These are phyloP conservation scores for Teinopalpus imperialis DNA, from an alignment of 2,888 invertebrate species.

Conservation along the genomic window DNA sequence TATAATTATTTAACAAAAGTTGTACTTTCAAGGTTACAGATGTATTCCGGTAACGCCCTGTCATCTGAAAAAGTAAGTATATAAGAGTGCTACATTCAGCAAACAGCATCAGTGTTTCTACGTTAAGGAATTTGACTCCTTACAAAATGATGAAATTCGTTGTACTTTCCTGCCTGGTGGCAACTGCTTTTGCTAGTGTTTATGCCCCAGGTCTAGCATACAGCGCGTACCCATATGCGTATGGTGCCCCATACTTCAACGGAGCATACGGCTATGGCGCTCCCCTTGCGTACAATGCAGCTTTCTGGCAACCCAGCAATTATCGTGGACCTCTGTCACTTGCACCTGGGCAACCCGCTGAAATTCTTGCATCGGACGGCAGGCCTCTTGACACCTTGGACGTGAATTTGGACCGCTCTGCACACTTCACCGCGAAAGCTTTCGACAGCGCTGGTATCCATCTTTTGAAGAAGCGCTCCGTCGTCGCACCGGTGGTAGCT, in stretches of 20 bases:
- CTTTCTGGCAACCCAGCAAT: conserved; percentile 46
- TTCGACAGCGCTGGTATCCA: conserved; percentile 51
- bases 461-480: conserved; percentile 51
- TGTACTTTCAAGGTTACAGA: conserved; percentile 56
- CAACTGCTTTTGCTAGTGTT: conserved; percentile 72
- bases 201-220: conserved; percentile 56
- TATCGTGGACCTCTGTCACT: conserved; percentile 68
- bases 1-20: conserved; percentile 54
- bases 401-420: conserved; percentile 70
- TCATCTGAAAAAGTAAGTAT: conserved; percentile 39
- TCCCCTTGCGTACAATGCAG: conserved; percentile 39
- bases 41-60: conserved; percentile 55
- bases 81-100: conserved; percentile 1
- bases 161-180: conserved; percentile 84
- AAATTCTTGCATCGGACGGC: conserved; percentile 65
- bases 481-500: conserved; percentile 26
- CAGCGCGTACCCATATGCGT: conserved; percentile 23
- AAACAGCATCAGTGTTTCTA: conserved; percentile 59
- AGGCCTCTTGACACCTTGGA: conserved; percentile 71
- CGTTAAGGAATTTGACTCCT: conserved; percentile 59
- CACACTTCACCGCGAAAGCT: conserved; percentile 65
- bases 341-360: conserved; percentile 71
- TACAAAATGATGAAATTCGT: conserved; percentile 78
- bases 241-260: conserved; percentile 25
- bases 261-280: conserved; percentile 33